These are phyloP conservation scores for Epinephelus cyanopodus DNA, from an alignment of 2,113 vertebrate genomes.

Conservation along the genomic window DNA sequence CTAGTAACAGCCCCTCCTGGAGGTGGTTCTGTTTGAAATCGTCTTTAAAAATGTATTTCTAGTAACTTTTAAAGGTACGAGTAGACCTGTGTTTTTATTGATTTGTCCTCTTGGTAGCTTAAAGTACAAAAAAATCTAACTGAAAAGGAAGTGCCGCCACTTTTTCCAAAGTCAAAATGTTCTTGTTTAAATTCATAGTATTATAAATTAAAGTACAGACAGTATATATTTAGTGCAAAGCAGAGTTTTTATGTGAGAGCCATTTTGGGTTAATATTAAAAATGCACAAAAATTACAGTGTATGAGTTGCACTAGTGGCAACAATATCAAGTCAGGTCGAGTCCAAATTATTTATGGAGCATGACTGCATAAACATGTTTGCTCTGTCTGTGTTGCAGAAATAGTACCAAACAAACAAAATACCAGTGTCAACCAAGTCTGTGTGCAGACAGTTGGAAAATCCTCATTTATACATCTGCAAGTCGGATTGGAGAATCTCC, in stretches of 20 bases:
- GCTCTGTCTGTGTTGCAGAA: conserved; percentile 34
- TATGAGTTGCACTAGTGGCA: background rate
- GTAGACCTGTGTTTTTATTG: background rate
- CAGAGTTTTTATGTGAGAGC: background rate
- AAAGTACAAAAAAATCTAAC: background rate
- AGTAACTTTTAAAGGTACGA: background rate
- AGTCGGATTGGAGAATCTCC: conserved; percentile 3
- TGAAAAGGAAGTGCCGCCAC: background rate
- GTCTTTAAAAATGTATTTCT: conserved; percentile 16
- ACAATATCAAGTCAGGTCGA: conserved; percentile 25
- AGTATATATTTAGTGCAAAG: background rate
- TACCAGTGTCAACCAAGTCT: conserved; percentile 16
- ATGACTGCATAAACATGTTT: conserved; percentile 11
- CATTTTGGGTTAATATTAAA: conserved; percentile 1
- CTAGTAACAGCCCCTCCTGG: background rate
- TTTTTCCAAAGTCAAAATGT: background rate
- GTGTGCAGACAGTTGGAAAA: background rate
- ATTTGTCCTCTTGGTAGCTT: background rate
- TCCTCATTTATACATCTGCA: conserved; percentile 6
- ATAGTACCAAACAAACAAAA: conserved; percentile 24
- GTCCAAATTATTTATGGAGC: conserved; percentile 30
- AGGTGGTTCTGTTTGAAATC: background rate
- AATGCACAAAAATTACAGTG: background rate
- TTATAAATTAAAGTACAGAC: background rate
- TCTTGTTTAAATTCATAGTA: background rate